phyloP scores from a whole-genome alignment of 2,113 vertebrate species.

The Clarias magur region DNA sequence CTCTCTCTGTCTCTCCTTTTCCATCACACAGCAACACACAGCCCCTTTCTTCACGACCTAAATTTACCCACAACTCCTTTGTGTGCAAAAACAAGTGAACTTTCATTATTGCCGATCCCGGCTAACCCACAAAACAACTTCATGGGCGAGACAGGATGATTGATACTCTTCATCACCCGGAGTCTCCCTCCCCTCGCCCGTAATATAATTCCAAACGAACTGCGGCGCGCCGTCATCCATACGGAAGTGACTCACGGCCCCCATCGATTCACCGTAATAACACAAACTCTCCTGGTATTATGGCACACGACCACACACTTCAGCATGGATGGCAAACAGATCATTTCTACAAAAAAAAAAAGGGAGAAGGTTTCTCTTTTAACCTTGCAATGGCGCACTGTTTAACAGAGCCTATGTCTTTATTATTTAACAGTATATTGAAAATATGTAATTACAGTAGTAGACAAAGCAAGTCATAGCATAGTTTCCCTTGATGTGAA shows the following conservation, averaged over 20 bases:
- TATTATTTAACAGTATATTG: not conserved
- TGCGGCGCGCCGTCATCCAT: constrained; percentile 72
- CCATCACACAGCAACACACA: constrained; percentile 4
- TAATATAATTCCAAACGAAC: constrained; percentile 81
- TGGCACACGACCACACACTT: constrained; percentile 35
- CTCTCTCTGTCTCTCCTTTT: not conserved
- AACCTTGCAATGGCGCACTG: not conserved
- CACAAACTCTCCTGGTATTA: constrained; percentile 57
- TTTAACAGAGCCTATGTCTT: not conserved
- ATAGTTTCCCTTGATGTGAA: too few relatives aligned
- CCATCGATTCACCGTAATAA: constrained; percentile 71
- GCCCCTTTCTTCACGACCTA: constrained; percentile 50
- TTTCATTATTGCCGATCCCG: constrained; percentile 81
- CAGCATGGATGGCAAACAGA: constrained; percentile 37
- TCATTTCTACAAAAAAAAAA: constrained; percentile 6
- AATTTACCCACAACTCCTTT: constrained; percentile 71
- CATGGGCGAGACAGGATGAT: constrained; percentile 80
- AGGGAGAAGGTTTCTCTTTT: not conserved
- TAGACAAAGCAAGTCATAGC: too few relatives aligned
- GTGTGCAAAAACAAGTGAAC: constrained; percentile 74
- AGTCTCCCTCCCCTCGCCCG: constrained; percentile 66
- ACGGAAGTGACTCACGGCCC: constrained; percentile 69
- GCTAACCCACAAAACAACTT: constrained; percentile 77
- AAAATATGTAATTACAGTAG: not conserved
- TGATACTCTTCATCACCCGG: constrained; percentile 81